Evolutionary conservation across 2,113 vertebrate species (phyloP).

Genomic region (Equus quagga): DNA sequence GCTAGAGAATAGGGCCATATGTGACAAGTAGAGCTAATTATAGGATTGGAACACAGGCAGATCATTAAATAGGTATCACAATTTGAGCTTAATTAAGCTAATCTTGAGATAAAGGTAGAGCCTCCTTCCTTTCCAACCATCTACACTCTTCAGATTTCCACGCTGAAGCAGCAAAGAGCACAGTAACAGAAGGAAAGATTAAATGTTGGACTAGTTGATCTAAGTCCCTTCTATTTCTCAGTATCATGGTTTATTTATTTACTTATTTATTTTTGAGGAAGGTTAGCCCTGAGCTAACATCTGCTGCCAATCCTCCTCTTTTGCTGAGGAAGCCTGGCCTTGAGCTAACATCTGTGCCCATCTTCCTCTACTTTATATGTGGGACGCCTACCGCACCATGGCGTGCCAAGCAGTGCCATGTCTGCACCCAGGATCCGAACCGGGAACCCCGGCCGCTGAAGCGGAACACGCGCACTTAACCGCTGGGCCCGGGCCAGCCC

Average conservation of each 20-base stretch:
- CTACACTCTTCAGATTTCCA: background rate
- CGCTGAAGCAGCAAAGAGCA: background rate
- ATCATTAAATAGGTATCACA: constrained; percentile 7
- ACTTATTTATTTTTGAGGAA: too few relatives aligned
- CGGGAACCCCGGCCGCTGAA: too few relatives aligned
- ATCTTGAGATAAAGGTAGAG: background rate
- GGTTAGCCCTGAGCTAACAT: too few relatives aligned
- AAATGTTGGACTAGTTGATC: background rate
- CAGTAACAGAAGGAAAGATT: background rate
- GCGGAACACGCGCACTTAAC: too few relatives aligned
- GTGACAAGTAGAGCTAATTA: background rate
- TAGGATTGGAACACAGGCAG: background rate
- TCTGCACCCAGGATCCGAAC: too few relatives aligned
- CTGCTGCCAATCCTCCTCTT: too few relatives aligned
- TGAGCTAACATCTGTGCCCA: too few relatives aligned
- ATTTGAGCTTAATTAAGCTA: background rate
- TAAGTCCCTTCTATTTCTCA: background rate
- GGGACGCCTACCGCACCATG: too few relatives aligned
- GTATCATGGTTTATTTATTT: background rate
- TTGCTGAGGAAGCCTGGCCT: too few relatives aligned
- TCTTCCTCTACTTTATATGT: too few relatives aligned
- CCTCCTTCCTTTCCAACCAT: background rate
- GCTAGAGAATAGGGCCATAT: background rate
- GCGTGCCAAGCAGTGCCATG: too few relatives aligned
- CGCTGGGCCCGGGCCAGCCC: too few relatives aligned